Conservation (phyloP, 2,888 invertebrate genomes). For the Sympetrum striolatum region DNA sequence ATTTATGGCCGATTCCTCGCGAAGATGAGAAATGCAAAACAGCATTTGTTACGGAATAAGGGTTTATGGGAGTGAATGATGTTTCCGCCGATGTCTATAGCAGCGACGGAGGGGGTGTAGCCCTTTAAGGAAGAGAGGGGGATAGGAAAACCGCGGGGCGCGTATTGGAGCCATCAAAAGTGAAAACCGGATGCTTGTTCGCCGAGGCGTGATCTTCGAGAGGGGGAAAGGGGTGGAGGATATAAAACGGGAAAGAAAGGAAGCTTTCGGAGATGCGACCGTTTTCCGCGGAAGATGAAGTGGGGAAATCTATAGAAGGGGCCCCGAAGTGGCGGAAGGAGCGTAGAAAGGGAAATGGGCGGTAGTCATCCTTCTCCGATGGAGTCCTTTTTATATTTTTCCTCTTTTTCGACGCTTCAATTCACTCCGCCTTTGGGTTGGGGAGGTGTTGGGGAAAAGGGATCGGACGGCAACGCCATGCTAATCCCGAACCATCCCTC, state of each 20-base stretch:
- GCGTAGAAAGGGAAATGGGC: slow-evolving; percentile 20
- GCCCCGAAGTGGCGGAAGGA: slow-evolving; percentile 19
- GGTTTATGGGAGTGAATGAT: slow-evolving; percentile 28
- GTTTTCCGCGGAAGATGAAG: not conserved
- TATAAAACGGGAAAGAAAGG: not conserved
- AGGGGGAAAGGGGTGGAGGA: not conserved
- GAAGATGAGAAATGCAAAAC: not conserved
- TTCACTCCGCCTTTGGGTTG: not conserved
- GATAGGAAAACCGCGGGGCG: slow-evolving; percentile 19
- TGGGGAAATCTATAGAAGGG: not conserved
- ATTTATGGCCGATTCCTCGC: not conserved
- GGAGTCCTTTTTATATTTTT: slow-evolving; percentile 15
- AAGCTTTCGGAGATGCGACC: no score
- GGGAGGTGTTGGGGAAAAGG: no score
- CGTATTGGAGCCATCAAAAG: slow-evolving; percentile 33
- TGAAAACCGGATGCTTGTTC: slow-evolving; percentile 41
- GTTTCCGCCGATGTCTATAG: slow-evolving; percentile 36
- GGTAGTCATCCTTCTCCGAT: slow-evolving; percentile 9
- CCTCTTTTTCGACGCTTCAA: not conserved
- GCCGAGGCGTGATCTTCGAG: slow-evolving; percentile 33
- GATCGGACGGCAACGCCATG: not conserved
- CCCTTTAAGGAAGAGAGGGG: not conserved
- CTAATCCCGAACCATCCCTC: not conserved
- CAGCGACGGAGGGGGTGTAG: not conserved
- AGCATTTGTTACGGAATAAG: not conserved